Evolutionary conservation across 2,113 vertebrate species (phyloP), one percentile per base, ranked within the genome.

Genomic region (Craseonycteris thonglongyai): DNA sequence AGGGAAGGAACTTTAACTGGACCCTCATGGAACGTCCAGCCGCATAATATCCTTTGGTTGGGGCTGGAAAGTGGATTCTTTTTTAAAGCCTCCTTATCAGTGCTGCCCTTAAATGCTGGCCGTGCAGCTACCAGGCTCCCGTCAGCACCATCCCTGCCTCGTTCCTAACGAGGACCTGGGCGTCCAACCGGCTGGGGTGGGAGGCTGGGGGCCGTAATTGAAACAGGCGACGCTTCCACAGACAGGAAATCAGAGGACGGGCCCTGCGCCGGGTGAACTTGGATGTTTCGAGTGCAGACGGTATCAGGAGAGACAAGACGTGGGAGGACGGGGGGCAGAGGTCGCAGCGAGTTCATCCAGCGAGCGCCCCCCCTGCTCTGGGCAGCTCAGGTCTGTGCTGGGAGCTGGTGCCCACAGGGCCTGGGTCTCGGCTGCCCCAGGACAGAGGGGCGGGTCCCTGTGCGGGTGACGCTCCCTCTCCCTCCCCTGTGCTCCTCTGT

Each of bases 291-390:
- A 98, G 98, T 98, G 98, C 98, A 99, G 99, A 99, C 98, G 98
- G 98, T 99, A 99, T 99, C 99, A 99, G 99, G 99, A 98, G 98
- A 99, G 99, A 99, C 98, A 98, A 98, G 98, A 99, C 98, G 98
- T 97, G 98, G 98, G 98, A 96, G 97, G 98, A 91, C 94, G 97
- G 97, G 98, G 93, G 94, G 97, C 98, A 97, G 98, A 98, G 99
- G 99, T 99, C 99, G 99, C 99, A 99, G 99, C 99, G 98, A 99
- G 99, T 99, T 99, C 99, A 99, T 99, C 99, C 99, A 99, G 98
- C 98, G 98, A 98, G 96, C 63, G 91, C 92, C 94, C 92, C 78
- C 72, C 84, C 83, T 75, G 69, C 93, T 66, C 94, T 54, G 91
- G 91, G 49, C 95, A 96, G 96, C 98, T 97, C 98, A 97, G 97